Evolutionary conservation across 1,140 invertebrate genomes (phyloP).

Genomic region (Plodia interpunctella): DNA sequence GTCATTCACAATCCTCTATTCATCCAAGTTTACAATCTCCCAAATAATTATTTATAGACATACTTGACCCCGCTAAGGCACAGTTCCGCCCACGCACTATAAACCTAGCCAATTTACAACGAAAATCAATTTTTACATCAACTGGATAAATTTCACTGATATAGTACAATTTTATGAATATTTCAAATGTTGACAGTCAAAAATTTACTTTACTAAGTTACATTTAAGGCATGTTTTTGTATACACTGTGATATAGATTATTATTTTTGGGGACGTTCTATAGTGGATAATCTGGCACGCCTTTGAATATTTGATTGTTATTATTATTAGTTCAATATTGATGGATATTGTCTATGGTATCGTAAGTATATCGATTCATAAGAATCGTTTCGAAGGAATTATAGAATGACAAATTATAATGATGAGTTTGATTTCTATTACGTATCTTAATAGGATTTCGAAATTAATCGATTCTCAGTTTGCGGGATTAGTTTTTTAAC

Average conservation of each 20-base stretch:
- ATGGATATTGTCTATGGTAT: neutral
- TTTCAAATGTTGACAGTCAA: too few relatives aligned
- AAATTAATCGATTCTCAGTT: too few relatives aligned
- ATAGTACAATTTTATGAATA: constrained; percentile 5
- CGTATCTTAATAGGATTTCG: too few relatives aligned
- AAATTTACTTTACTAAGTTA: neutral
- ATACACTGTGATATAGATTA: neutral
- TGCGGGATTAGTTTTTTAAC: too few relatives aligned
- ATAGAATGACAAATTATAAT: neutral
- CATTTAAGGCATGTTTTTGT: neutral
- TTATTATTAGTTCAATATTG: constrained; percentile 6
- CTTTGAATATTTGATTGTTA: constrained; percentile 11
- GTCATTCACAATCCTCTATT: constrained; percentile 22
- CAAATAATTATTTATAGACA: constrained; percentile 37
- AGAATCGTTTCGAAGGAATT: neutral
- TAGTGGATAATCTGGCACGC: constrained; percentile 7
- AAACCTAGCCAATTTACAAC: constrained; percentile 20
- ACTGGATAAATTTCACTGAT: constrained; percentile 15
- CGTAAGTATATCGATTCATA: neutral
- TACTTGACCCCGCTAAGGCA: constrained; percentile 23
- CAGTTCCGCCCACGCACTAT: constrained; percentile 23
- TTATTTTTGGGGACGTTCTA: neutral
- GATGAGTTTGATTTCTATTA: too few relatives aligned
- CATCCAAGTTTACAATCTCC: constrained; percentile 13
- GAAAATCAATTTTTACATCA: constrained; percentile 40